These are phyloP conservation scores for Coelopa pilipes DNA, from an alignment of 2,888 invertebrate species.

Conservation along the genomic window DNA sequence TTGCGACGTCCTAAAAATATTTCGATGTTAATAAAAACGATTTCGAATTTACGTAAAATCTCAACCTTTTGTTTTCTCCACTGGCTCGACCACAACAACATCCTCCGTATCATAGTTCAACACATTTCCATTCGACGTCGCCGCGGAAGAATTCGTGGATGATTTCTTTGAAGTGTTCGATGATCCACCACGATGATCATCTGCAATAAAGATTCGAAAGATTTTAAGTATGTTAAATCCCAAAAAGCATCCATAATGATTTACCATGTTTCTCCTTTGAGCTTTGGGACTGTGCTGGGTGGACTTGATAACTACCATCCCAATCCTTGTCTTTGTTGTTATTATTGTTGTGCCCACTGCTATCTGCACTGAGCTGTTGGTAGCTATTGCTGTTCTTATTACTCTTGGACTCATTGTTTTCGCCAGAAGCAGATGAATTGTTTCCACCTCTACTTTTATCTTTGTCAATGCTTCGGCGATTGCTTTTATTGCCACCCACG, in stretches of 20 bases:
- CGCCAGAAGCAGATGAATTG: conserved; percentile 44
- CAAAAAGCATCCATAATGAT: not conserved
- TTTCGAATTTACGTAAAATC: not conserved
- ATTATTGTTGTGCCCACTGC: conserved; percentile 45
- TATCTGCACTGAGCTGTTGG: conserved; percentile 50
- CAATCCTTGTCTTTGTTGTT: conserved; percentile 57
- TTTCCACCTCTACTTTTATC: conserved; percentile 55
- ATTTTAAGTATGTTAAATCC: not conserved
- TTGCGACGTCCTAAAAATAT: conserved; percentile 61
- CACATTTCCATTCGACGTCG: conserved; percentile 58
- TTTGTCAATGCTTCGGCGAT: conserved; percentile 65
- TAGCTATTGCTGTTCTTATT: conserved; percentile 52
- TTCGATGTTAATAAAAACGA: not conserved
- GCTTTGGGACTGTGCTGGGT: conserved; percentile 51
- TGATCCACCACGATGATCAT: conserved; percentile 45
- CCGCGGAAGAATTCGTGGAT: conserved; percentile 40
- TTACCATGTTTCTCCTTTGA: conserved; percentile 54
- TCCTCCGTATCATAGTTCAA: conserved; percentile 62
- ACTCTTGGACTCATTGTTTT: conserved; percentile 48
- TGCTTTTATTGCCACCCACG: conserved; percentile 55
- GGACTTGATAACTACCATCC: conserved; percentile 51
- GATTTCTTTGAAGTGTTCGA: conserved; percentile 45
- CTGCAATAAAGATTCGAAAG: conserved; percentile 15
- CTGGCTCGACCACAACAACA: conserved; percentile 55
- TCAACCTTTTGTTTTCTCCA: conserved; percentile 62